Evolutionary conservation across 1,140 invertebrate genomes (phyloP).

Genomic region (Camponotus floridanus): DNA sequence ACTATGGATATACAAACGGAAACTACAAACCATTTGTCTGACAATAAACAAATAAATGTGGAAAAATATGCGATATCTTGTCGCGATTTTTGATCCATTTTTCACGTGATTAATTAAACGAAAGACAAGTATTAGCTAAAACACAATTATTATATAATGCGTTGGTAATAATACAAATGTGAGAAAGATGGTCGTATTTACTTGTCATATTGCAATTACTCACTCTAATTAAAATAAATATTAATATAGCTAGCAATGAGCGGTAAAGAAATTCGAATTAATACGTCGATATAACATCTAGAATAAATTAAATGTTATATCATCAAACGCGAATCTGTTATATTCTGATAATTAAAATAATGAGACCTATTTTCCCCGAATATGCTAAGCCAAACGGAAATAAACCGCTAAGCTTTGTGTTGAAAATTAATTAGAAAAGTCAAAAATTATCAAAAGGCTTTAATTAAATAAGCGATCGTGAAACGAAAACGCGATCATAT

Average conservation of each 20-base stretch:
- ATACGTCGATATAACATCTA: slow-evolving; percentile 13
- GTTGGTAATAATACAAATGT: background rate
- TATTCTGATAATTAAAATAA: slow-evolving; percentile 52
- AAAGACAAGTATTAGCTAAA: background rate
- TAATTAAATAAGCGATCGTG: slow-evolving; percentile 54
- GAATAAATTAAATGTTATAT: slow-evolving; percentile 39
- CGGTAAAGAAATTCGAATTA: slow-evolving; percentile 26
- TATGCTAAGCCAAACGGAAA: slow-evolving; percentile 28
- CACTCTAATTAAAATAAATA: slow-evolving; percentile 8
- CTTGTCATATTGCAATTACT: background rate
- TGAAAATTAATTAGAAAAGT: slow-evolving; percentile 51
- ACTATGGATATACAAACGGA: background rate
- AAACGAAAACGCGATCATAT: slow-evolving; percentile 9
- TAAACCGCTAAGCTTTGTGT: slow-evolving; percentile 30
- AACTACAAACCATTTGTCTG: background rate
- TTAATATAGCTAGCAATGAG: slow-evolving; percentile 12
- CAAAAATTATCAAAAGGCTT: slow-evolving; percentile 40
- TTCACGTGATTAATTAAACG: background rate
- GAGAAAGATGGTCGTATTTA: background rate
- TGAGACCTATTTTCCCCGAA: slow-evolving; percentile 35
- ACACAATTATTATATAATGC: background rate
- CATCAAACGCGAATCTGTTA: background rate
- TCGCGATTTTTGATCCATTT: background rate
- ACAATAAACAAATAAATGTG: slow-evolving; percentile 4
- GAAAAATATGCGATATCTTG: background rate